These are phyloP conservation scores for Urechis unicinctus DNA, from an alignment of 2,888 invertebrate species.

Conservation along the genomic window DNA sequence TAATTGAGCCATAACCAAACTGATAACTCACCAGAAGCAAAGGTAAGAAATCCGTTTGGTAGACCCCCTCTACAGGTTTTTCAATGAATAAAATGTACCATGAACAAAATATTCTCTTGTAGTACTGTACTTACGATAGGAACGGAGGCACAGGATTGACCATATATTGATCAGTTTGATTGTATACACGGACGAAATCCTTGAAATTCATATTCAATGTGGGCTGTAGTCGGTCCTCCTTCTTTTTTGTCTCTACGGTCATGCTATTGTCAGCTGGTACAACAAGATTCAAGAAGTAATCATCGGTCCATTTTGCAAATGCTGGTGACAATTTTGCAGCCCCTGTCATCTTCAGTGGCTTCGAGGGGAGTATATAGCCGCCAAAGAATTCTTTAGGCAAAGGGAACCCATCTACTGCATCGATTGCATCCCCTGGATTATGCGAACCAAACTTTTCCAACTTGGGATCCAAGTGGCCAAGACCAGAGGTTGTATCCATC, in stretches of 20 bases:
- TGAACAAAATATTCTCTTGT: too few species aligned
- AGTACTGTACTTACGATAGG: constrained; percentile 34
- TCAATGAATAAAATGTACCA: too few species aligned
- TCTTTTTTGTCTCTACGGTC: constrained; percentile 40
- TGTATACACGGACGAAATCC: constrained; percentile 40
- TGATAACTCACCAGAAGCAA: too few species aligned
- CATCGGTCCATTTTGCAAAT: constrained; percentile 38
- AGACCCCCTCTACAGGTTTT: too few species aligned
- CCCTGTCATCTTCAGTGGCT: constrained; percentile 37
- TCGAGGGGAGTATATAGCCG: constrained; percentile 28
- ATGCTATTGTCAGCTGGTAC: constrained; percentile 27
- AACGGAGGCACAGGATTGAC: constrained; percentile 39
- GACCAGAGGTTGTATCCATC: too few species aligned
- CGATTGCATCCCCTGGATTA: too few species aligned
- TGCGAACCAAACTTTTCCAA: too few species aligned
- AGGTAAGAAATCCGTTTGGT: too few species aligned
- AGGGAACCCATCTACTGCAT: not conserved
- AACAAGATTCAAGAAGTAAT: constrained; percentile 34
- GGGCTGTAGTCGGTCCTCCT: constrained; percentile 37
- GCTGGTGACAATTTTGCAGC: constrained; percentile 34
- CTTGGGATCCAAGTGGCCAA: too few species aligned
- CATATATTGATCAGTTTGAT: constrained; percentile 38
- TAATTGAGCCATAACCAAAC: too few species aligned
- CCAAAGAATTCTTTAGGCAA: constrained; percentile 25
- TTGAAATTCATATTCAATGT: constrained; percentile 30